Evolutionary conservation across 1,140 invertebrate genomes (phyloP).

Genomic region (Aphidius gifuensis): DNA sequence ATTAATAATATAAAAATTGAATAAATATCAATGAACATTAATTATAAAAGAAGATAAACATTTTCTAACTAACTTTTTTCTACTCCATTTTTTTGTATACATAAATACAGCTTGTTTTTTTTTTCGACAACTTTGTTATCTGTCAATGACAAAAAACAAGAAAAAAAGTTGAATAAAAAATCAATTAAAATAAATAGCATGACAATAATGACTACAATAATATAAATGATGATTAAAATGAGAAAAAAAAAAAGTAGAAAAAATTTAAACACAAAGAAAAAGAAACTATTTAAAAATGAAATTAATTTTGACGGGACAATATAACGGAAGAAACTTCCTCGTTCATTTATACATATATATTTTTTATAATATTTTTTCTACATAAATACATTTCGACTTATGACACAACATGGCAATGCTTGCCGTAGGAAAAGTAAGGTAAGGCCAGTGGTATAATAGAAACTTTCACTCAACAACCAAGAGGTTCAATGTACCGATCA

Average conservation of each 20-base stretch:
- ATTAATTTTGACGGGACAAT: conserved; percentile 12
- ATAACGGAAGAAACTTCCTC: conserved; percentile 19
- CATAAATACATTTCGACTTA: conserved; percentile 32
- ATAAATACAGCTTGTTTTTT: no score
- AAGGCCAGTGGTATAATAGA: conserved; percentile 57
- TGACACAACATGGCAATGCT: conserved; percentile 52
- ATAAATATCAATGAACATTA: no score
- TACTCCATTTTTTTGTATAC: no score
- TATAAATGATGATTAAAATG: background rate
- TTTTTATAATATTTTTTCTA: background rate
- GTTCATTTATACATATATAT: conserved; percentile 3
- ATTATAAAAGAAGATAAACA: no score
- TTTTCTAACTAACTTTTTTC: no score
- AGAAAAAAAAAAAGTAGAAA: background rate
- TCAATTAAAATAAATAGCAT: background rate
- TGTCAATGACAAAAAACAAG: background rate
- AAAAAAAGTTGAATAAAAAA: conserved; percentile 5
- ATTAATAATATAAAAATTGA: no score
- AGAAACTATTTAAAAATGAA: background rate
- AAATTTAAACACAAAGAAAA: conserved; percentile 11
- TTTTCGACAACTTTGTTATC: no score
- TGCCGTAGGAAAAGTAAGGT: conserved; percentile 56
- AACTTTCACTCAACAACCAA: conserved; percentile 52
- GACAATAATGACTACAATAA: background rate
- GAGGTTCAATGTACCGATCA: conserved; percentile 49